Conservation (phyloP, 2,888 invertebrate genomes). For the Zygothrica quintamaculata region DNA sequence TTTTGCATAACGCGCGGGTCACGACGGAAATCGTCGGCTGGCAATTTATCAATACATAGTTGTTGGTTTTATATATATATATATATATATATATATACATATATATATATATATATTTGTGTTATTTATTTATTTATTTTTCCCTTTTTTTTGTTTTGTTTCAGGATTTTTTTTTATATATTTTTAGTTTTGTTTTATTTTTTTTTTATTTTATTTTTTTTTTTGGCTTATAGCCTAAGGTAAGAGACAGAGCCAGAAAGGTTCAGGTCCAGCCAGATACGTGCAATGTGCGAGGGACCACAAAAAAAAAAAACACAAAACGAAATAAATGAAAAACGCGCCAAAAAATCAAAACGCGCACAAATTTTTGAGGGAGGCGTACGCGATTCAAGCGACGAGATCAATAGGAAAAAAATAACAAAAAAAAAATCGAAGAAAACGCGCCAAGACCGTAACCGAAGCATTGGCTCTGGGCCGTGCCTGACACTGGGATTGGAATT, state of each 20-base stretch:
- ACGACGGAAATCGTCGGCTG: conserved; percentile 83
- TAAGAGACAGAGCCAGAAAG: conserved; percentile 55
- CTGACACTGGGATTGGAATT: conserved; percentile 39
- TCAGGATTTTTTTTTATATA: conserved; percentile 7
- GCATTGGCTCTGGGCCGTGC: conserved; percentile 48
- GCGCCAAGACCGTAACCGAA: conserved; percentile 31
- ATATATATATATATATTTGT: no score
- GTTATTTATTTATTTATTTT: background rate
- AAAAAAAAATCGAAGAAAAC: no score
- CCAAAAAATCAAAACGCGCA: conserved; percentile 76
- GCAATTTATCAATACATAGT: conserved; percentile 83
- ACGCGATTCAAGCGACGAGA: conserved; percentile 54
- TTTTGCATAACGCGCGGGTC: conserved; percentile 83
- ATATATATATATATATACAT: no score
- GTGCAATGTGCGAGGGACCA: conserved; percentile 54
- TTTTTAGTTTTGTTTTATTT: conserved; percentile 23
- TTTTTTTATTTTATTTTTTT: conserved; percentile 9
- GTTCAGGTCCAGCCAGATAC: conserved; percentile 58
- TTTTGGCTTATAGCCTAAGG: conserved; percentile 47
- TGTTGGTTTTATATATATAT: conserved; percentile 40
- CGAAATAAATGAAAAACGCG: conserved; percentile 70
- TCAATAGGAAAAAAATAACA: conserved; percentile 69
- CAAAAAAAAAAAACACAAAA: conserved; percentile 8
- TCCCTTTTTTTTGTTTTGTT: background rate
- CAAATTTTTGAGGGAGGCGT: conserved; percentile 59